Percentiles rank a stretch among this genome's conserved stretches.
Evolutionary conservation across 37 sponge, comb jelly and placozoan species (phyloP).

Genomic region (Chondrilla cf. caribensis): DNA sequence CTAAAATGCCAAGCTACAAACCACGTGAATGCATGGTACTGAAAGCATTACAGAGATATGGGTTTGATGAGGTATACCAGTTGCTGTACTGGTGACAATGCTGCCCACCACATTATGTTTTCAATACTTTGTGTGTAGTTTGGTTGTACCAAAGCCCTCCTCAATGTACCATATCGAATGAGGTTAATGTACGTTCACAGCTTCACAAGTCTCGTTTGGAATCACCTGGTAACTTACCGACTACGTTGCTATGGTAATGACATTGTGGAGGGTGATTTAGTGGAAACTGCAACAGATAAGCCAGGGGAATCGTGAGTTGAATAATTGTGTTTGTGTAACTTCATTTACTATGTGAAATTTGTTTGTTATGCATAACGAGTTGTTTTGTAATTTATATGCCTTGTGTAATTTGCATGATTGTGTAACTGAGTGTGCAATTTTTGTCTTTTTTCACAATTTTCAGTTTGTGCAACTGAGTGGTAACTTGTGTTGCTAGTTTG

Average conservation of each 20-base stretch:
- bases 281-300: too few relatives aligned
- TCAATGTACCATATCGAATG: slow-evolving; percentile 30
- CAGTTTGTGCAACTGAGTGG: too few relatives aligned
- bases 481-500: too few relatives aligned
- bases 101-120: too few relatives aligned
- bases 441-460: too few relatives aligned
- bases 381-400: too few relatives aligned
- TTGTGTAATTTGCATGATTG: too few relatives aligned
- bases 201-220: slow-evolving; percentile 55
- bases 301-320: too few relatives aligned
- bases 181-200: slow-evolving; percentile 35
- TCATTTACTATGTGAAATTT: background rate
- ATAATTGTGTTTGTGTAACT: background rate
- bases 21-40: slow-evolving; percentile 34
- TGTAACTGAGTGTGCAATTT: too few relatives aligned
- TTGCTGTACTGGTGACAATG: too few relatives aligned
- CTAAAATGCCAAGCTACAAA: slow-evolving; percentile 8
- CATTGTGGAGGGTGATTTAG: slow-evolving; percentile 59
- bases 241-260: slow-evolving; percentile 41
- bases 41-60: slow-evolving; percentile 24
- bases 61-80: too few relatives aligned
- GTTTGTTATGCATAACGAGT: background rate
- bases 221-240: slow-evolving; percentile 43
- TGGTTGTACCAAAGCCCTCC: slow-evolving; percentile 35
- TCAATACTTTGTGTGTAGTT: slow-evolving; percentile 7